Conservation (phyloP, 1,140 invertebrate genomes). For the Lordiphosa stackelbergi region DNA sequence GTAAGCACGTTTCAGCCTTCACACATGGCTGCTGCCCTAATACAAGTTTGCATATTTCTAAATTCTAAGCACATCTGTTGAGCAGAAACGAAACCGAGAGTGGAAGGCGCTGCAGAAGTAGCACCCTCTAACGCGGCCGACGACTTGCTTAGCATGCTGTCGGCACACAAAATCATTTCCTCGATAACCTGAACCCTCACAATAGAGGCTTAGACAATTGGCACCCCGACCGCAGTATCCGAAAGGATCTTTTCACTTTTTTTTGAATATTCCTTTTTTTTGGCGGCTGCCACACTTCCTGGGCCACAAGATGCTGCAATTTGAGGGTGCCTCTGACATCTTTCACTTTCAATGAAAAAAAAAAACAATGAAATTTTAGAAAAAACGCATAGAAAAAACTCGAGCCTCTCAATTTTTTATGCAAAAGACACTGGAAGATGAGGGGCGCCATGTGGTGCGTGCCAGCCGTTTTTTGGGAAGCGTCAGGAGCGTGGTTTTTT, state of each 20-base stretch:
- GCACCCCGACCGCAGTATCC: conserved; percentile 63
- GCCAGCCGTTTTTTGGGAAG: conserved; percentile 41
- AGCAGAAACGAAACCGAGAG: conserved; percentile 59
- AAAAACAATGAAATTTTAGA: conserved; percentile 65
- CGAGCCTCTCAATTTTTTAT: conserved; percentile 60
- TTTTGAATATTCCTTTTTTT: conserved; percentile 42
- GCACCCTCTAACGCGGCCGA: conserved; percentile 22
- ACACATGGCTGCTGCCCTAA: conserved; percentile 55
- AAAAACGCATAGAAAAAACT: conserved; percentile 53
- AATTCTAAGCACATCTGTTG: conserved; percentile 73
- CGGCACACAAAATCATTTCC: conserved; percentile 58
- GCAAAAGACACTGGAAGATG: conserved; percentile 52
- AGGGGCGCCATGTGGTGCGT: conserved; percentile 69
- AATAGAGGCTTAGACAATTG: conserved; percentile 51
- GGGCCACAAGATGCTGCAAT: conserved; percentile 62
- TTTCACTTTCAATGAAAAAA: conserved; percentile 69
- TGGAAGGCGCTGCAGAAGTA: conserved; percentile 40
- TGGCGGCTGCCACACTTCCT: conserved; percentile 70
- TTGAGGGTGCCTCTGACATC: conserved; percentile 59
- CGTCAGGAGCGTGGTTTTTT: conserved; percentile 44
- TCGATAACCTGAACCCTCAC: conserved; percentile 44
- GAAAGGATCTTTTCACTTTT: conserved; percentile 70
- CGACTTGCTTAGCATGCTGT: conserved; percentile 33
- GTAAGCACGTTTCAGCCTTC: conserved; percentile 16
- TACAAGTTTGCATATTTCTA: conserved; percentile 75